phyloP scores from a whole-genome alignment of 1,140 invertebrate species.

The Drosophila insularis region DNA sequence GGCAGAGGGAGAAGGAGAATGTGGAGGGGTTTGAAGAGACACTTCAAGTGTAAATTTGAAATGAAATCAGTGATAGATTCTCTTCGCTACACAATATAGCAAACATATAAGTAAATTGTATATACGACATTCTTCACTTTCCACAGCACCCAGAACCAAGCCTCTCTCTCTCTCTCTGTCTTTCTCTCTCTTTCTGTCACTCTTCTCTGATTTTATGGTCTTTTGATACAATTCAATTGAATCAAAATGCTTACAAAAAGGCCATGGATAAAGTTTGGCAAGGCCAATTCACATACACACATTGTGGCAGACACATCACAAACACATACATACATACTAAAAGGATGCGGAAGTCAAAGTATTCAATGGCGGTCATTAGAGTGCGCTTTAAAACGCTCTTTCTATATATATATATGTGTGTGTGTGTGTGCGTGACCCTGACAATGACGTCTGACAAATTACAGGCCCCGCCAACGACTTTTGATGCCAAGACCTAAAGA shows the following conservation, averaged over 20 bases:
- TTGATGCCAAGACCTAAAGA: conserved; percentile 36
- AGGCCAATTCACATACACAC: conserved; percentile 40
- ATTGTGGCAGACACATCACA: neutral
- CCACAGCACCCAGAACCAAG: neutral
- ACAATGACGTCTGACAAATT: conserved; percentile 67
- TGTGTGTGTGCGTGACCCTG: conserved; percentile 6
- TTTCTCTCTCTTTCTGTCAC: neutral
- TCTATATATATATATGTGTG: neutral
- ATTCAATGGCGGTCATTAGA: conserved; percentile 69
- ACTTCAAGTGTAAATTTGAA: conserved; percentile 75
- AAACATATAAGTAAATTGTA: conserved; percentile 33
- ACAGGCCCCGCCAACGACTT: conserved; percentile 39
- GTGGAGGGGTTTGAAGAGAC: conserved; percentile 42
- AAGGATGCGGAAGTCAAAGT: conserved; percentile 49
- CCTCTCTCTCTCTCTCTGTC: neutral
- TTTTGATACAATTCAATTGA: conserved; percentile 67
- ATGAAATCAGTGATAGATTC: conserved; percentile 73
- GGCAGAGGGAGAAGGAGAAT: neutral
- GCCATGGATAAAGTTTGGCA: conserved; percentile 32
- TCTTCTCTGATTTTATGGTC: conserved; percentile 44
- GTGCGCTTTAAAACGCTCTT: conserved; percentile 44
- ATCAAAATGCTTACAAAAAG: conserved; percentile 41
- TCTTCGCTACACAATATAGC: conserved; percentile 34
- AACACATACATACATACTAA: neutral
- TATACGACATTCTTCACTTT: conserved; percentile 2